Percentiles rank a stretch among this genome's conserved stretches.
Conservation (phyloP, 2,113 vertebrate species). For the Muntiacus muntjak region DNA sequence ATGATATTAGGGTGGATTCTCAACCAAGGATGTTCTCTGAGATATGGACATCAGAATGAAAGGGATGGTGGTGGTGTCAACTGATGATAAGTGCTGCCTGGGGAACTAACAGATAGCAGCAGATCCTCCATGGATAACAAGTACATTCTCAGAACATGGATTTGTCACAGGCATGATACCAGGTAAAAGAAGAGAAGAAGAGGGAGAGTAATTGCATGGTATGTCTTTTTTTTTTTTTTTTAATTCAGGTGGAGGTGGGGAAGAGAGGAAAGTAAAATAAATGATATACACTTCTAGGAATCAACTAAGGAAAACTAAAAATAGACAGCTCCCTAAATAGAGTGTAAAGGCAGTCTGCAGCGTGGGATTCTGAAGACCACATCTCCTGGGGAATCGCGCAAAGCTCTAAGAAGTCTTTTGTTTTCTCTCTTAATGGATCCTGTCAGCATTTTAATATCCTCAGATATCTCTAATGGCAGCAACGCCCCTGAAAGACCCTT, state of each 20-base stretch:
- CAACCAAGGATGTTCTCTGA: not conserved
- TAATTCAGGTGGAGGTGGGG: not conserved
- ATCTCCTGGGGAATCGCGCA: not conserved
- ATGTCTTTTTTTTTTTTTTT: not conserved
- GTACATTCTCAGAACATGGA: not conserved
- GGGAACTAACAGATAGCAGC: not conserved
- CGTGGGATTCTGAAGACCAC: not conserved
- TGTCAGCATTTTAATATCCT: not conserved
- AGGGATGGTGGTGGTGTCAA: rapidly evolving
- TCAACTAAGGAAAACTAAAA: conserved; percentile 26
- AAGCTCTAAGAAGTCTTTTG: not conserved
- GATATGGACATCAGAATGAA: not conserved
- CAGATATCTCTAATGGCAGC: not conserved
- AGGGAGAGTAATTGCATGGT: not conserved
- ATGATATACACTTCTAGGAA: not conserved
- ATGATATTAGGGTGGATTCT: not conserved
- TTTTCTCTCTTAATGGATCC: conserved; percentile 17
- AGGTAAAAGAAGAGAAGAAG: not conserved
- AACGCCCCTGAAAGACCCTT: not conserved
- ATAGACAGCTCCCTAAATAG: not conserved
- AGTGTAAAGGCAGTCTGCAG: not conserved
- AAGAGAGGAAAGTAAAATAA: not conserved
- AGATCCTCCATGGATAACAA: not conserved
- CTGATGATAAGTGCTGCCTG: not conserved
- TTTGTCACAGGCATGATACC: not conserved